Percentiles rank a stretch among this genome's conserved stretches.
Conservation (phyloP, 1,140 invertebrate species). For the Cepaea nemoralis region DNA sequence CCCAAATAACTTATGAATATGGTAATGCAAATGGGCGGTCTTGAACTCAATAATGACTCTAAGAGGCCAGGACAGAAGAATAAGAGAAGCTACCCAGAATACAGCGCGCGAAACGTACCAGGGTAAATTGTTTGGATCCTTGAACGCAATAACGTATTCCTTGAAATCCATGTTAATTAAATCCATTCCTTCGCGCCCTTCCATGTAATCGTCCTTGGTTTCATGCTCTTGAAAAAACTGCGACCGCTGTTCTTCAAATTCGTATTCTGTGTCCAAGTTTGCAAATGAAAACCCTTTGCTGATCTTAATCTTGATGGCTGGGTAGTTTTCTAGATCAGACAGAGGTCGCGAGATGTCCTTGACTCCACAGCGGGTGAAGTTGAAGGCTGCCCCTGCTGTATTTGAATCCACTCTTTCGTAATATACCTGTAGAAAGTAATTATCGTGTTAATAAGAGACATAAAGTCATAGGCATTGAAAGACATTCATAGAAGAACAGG, state of each 20-base stretch:
- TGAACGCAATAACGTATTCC: constrained; percentile 80
- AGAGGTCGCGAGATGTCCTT: constrained; percentile 84
- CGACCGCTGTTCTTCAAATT: constrained; percentile 87
- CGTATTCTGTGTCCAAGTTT: constrained; percentile 83
- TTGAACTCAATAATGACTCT: constrained; percentile 87
- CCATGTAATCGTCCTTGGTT: constrained; percentile 89
- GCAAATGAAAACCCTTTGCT: constrained; percentile 87
- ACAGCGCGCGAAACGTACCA: constrained; percentile 76
- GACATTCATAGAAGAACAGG: too few relatives aligned
- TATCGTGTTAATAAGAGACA: too few relatives aligned
- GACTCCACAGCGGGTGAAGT: constrained; percentile 84
- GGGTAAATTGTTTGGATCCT: constrained; percentile 77
- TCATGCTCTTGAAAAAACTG: constrained; percentile 87
- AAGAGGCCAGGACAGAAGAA: constrained; percentile 87
- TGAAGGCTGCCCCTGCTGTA: constrained; percentile 83
- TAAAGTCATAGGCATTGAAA: too few relatives aligned
- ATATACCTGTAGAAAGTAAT: constrained; percentile 75
- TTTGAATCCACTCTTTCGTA: constrained; percentile 89
- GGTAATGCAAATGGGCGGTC: constrained; percentile 86
- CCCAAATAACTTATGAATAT: constrained; percentile 76
- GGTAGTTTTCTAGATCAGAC: constrained; percentile 78
- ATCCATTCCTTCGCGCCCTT: constrained; percentile 88
- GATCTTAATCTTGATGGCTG: constrained; percentile 81
- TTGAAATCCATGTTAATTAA: constrained; percentile 75
- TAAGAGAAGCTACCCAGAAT: constrained; percentile 83